A percentile compares a stretch with the other conserved stretches of the same genome.
Conservation (phyloP, 2,888 invertebrate species). For the Geophilus truncorum region DNA sequence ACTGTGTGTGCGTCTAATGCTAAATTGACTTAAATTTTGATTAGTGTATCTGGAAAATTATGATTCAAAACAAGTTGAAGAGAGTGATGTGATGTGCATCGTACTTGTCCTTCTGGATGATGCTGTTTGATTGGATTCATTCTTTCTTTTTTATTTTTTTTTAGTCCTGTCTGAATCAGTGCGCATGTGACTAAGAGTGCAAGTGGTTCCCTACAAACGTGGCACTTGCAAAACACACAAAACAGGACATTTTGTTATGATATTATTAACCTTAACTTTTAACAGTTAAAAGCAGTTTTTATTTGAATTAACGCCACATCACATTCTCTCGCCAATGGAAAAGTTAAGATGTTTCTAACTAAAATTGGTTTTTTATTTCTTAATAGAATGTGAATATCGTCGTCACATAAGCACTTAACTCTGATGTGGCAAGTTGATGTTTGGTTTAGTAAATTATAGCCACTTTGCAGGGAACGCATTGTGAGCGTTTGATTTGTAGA, state of each 20-base stretch:
- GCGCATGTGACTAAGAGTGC: constrained; percentile 8
- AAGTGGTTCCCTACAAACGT: constrained; percentile 31
- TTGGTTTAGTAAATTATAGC: neutral
- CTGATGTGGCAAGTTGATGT: constrained; percentile 14
- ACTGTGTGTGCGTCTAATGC: constrained; percentile 11
- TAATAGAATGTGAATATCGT: constrained; percentile 9
- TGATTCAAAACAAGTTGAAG: constrained; percentile 17
- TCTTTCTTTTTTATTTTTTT: neutral
- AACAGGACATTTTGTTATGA: neutral
- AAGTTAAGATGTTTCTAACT: neutral
- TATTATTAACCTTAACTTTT: too few species aligned
- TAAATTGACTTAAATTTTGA: neutral
- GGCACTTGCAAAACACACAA: constrained; percentile 3
- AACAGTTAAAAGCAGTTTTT: neutral
- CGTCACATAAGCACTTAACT: constrained; percentile 2
- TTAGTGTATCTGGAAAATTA: constrained; percentile 12
- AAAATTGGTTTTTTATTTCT: neutral
- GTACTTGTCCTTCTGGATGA: constrained; percentile 29
- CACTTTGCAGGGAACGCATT: constrained; percentile 21
- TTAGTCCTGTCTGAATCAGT: constrained; percentile 30
- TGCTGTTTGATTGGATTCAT: constrained; percentile 20
- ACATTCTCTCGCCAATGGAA: constrained; percentile 23
- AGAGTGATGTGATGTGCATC: constrained; percentile 33
- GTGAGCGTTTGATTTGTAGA: constrained; percentile 8
- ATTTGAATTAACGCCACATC: constrained; percentile 30